phyloP scores from a whole-genome alignment of 2,888 invertebrate genomes.

The Eilema griseolum region DNA sequence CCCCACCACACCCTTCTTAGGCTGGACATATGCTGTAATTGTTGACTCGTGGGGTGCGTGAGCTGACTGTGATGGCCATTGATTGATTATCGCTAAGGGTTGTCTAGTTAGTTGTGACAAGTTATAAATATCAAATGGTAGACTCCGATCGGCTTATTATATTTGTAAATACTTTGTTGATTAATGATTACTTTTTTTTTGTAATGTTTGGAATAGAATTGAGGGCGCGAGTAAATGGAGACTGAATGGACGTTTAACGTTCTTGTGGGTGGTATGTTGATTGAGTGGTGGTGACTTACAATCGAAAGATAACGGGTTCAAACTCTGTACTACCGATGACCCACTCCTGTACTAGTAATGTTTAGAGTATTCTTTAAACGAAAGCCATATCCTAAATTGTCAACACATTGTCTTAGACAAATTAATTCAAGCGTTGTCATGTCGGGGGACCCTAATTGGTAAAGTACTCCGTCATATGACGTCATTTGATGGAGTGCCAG shows the following conservation, averaged over 20 bases:
- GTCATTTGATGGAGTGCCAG: too few relatives aligned
- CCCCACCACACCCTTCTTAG: slow-evolving; percentile 32
- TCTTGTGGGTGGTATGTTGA: too few relatives aligned
- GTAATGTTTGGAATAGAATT: neutral
- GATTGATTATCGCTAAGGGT: slow-evolving; percentile 53
- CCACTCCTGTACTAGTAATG: too few relatives aligned
- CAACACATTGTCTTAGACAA: too few relatives aligned
- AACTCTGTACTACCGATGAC: too few relatives aligned
- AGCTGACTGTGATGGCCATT: slow-evolving; percentile 52
- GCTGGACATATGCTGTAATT: slow-evolving; percentile 72
- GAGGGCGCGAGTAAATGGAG: neutral
- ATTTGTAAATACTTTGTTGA: slow-evolving; percentile 25
- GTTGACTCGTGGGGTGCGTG: slow-evolving; percentile 54
- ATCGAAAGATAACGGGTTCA: too few relatives aligned
- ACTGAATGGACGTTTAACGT: neutral
- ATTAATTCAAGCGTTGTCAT: too few relatives aligned
- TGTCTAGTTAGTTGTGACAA: slow-evolving; percentile 26
- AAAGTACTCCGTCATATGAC: too few relatives aligned
- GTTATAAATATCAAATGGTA: slow-evolving; percentile 20
- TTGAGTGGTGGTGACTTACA: too few relatives aligned
- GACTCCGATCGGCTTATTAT: slow-evolving; percentile 16
- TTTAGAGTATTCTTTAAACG: too few relatives aligned
- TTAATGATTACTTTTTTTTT: neutral
- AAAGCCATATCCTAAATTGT: too few relatives aligned
- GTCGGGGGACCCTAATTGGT: too few relatives aligned